A percentile compares a stretch with the other conserved stretches of the same genome.
These are phyloP conservation scores for Origma solitaria DNA, from an alignment of 2,113 vertebrate species.

Conservation along the genomic window DNA sequence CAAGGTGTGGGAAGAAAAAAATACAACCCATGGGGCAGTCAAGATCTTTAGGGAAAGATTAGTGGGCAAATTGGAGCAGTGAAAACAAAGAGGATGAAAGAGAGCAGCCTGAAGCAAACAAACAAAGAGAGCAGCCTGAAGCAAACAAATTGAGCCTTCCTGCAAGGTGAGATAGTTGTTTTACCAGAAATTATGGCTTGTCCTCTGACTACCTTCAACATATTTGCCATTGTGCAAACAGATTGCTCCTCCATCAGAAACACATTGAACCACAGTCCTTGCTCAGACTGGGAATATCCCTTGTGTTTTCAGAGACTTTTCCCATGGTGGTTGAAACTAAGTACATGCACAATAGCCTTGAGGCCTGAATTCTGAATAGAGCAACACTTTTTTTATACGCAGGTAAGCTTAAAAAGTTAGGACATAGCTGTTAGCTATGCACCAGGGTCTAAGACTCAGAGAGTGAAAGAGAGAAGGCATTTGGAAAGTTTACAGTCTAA, in stretches of 20 bases:
- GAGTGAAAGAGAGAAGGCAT: neutral
- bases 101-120: neutral
- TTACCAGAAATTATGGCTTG: neutral
- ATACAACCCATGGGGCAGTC: accelerated
- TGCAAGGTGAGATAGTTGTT: neutral
- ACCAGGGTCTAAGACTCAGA: neutral
- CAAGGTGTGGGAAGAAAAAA: accelerated
- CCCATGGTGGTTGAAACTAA: neutral
- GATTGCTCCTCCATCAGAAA: neutral
- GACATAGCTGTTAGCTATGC: too few species aligned
- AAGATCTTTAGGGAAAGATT: neutral
- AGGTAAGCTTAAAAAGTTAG: neutral
- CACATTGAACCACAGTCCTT: neutral
- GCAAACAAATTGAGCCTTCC: neutral
- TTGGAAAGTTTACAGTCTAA: neutral
- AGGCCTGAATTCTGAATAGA: neutral
- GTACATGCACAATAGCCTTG: neutral
- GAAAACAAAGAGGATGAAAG: neutral
- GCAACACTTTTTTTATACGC: neutral
- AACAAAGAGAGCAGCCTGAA: neutral
- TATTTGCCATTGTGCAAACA: neutral
- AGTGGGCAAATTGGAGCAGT: neutral
- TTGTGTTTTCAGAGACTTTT: neutral
- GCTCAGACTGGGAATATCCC: neutral
- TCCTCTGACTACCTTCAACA: neutral